Evolutionary conservation across 2,797 vertebrate genomes (phyloP), one percentile per base, ranked within the genome.

Genomic region (Percopsis omiscomaycus): DNA sequence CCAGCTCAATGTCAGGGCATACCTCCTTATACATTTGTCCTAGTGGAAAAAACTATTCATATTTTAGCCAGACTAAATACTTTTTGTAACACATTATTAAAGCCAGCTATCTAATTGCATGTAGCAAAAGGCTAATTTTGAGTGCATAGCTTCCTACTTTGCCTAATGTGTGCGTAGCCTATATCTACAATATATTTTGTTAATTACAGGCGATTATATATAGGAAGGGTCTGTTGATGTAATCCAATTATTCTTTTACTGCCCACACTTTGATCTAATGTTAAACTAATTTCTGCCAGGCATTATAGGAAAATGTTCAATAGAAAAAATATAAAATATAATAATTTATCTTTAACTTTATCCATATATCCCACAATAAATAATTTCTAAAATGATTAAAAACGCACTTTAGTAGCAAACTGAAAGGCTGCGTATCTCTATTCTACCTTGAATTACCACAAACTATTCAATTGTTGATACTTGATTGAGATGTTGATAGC

Each of bases 261-360:
- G 72, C 12, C 51, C 15, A n/a, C 48, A 16, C 22, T 77, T 76
- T 58, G 56, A 57, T 82, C 79, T 84, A 66, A 63, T 77, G 54
- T 54, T 9, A 54, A 52, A 52, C 29, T 55, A 71, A 68, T 75
- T 37, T 37, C 32, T 37, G 32, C 32, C 32, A 37, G 32, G 4
- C 32, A 5, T 6, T 5, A 37, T 37, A 37, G 6, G 3, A 37
- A 37, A 37, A 37, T 8, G 6, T 37, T 37, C 1, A 37, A 37
- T 37, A 37, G 32, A 37, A 37, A 37, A 9, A 22, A 22, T 22
- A 22, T 1, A 22, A 37, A 37, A 37, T 37, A 37, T 37, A 9
- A 37, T 37, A 37, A 37, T 22, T 22, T 22, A 22, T 22, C 22
- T 22, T 22, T 37, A 37, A 37, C 22, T 22, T 22, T 37, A 9